Conservation (phyloP, 2,113 vertebrate species). For the Colius striatus region DNA sequence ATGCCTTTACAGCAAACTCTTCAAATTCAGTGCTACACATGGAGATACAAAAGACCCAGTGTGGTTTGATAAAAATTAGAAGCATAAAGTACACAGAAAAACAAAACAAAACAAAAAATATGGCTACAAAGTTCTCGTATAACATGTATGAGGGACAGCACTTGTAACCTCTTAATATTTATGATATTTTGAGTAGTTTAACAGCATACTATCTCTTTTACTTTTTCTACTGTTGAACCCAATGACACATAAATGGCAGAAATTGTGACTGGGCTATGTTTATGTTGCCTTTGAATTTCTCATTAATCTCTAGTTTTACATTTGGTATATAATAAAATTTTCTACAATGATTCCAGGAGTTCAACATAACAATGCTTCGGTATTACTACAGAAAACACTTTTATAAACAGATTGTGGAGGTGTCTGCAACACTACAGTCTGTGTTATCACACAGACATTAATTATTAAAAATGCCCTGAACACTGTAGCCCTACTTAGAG, state of each 20-base stretch:
- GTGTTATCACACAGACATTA: not conserved
- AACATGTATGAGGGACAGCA: not conserved
- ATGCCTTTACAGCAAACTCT: not conserved
- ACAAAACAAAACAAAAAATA: not conserved
- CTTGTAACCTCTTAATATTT: not conserved
- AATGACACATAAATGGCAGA: not conserved
- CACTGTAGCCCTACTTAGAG: not conserved
- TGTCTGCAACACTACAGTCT: not conserved
- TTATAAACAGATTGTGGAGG: not conserved
- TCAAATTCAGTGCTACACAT: not conserved
- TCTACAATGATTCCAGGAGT: not conserved
- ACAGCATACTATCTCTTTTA: not conserved
- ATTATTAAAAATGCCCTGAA: constrained; percentile 53
- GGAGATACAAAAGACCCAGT: not conserved
- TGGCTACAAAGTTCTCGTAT: not conserved
- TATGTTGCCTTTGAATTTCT: not conserved
- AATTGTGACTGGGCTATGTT: not conserved
- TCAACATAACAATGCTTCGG: not conserved
- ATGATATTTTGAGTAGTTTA: not conserved
- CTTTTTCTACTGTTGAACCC: not conserved
- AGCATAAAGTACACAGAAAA: not conserved
- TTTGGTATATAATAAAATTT: not conserved
- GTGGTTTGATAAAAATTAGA: not conserved
- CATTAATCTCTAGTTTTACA: not conserved
- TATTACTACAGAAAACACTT: not conserved